Evolutionary conservation across 2,797 vertebrate genomes (phyloP), one percentile per base, ranked within the genome.

Genomic region (Esox lucius): DNA sequence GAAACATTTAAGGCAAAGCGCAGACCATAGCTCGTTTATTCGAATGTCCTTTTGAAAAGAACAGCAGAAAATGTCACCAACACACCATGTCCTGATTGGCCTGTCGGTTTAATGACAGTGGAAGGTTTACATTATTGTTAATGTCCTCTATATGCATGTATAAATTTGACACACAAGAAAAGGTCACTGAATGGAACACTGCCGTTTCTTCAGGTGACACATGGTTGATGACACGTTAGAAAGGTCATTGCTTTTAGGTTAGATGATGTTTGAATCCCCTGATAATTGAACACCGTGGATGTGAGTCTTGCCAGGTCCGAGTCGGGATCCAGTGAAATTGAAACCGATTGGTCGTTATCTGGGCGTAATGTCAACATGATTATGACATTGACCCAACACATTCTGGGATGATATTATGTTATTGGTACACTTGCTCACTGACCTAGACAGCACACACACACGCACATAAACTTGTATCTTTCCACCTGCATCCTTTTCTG

Each of bases 401-500:
- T 42, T 42, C 39, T 42, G 39, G 5, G 39, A 42, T 42, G 39
- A 42, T 42, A 42, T 42, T 6, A 9, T 42, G 39, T 42, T 42
- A 42, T 42, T 42, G 39, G 7, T 42, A 42, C 9, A 42, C 5
- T 42, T 9, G 9, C 39, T 42, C 5, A 4, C 39, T 42, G 9
- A 3, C 39, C 39, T 42, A 7, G 5, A 42, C 39, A 42, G 39
- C 5, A 59, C 19, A 24, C 2, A 59, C 19, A 22, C 56, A 59
- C 1, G 1, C 51, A 13, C 15, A 26, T 1, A 28, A 0, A 28
- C 22, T n/a, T n/a, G 26, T 51, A 68, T 48, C 51, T 31, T 19
- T 68, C 19, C 26, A 69, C 78, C 56, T 42, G 39, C 5, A 11
- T 19, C 64, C 28, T 72, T 59, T 71, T 64, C 79, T 77, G 75